Percentiles rank a stretch among this genome's conserved stretches.
These are phyloP conservation scores for Polypterus bichir DNA, from an alignment of 2,113 vertebrate species.

Conservation along the genomic window DNA sequence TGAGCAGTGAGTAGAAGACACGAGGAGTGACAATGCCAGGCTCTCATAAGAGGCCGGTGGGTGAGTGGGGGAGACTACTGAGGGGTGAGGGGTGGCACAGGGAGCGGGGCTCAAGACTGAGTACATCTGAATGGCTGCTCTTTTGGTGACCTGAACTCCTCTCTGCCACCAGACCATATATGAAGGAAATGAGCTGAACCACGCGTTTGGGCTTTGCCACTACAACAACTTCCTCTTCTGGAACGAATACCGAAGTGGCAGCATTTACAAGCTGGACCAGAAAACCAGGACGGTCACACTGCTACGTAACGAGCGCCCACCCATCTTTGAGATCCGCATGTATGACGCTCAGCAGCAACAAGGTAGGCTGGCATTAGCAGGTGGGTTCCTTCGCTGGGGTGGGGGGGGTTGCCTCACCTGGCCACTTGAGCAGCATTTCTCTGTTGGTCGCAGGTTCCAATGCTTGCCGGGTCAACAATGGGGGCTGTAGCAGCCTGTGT, in stretches of 20 bases:
- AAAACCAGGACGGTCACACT: constrained; percentile 64
- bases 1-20: too few species aligned
- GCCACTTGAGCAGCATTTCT: not conserved
- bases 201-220: constrained; percentile 88
- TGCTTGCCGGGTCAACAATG: constrained; percentile 76
- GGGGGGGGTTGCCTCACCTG: not conserved
- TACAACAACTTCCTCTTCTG: constrained; percentile 87
- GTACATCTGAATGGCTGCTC: too few species aligned
- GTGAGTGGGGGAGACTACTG: too few species aligned
- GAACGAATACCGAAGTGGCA: constrained; percentile 89
- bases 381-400: not conserved
- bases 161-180: constrained; percentile 64
- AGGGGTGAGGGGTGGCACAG: too few species aligned
- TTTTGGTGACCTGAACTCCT: not conserved
- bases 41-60: too few species aligned
- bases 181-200: constrained; percentile 79
- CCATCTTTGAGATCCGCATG: constrained; percentile 93
- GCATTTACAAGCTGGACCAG: constrained; percentile 82
- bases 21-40: too few species aligned
- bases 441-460: constrained; percentile 62
- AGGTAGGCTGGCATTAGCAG: constrained; percentile 40
- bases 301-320: constrained; percentile 81
- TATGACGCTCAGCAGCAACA: constrained; percentile 93
- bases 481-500: constrained; percentile 88
- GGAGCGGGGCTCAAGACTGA: too few species aligned